Evolutionary conservation across 2,113 vertebrate genomes (phyloP).

Genomic region (Chlamydotis undulata): DNA sequence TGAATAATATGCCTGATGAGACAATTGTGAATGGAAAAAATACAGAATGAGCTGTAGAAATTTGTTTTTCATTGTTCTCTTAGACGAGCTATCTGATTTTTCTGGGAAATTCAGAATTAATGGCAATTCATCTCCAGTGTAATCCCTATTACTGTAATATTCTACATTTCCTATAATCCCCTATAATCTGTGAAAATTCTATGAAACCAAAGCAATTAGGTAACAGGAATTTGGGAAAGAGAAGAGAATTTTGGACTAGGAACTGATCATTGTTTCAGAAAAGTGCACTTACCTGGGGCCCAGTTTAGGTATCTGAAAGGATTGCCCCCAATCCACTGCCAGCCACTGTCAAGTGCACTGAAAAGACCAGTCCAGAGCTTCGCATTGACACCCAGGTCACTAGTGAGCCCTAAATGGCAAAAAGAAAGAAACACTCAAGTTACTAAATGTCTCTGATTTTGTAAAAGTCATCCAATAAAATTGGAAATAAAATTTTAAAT

Average conservation of each 20-base stretch:
- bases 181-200: neutral
- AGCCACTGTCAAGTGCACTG: slow-evolving; percentile 84
- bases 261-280: neutral
- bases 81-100: neutral
- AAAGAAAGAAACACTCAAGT: neutral
- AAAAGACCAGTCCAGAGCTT: slow-evolving; percentile 92
- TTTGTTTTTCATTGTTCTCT: neutral
- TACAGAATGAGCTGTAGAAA: neutral
- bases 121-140: neutral
- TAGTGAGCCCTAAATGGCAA: slow-evolving; percentile 78
- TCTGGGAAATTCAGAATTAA: neutral
- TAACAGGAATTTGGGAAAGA: neutral
- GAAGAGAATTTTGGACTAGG: neutral
- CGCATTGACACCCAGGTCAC: slow-evolving; percentile 49
- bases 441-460: neutral
- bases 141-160: neutral
- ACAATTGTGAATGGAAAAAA: neutral
- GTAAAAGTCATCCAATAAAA: neutral
- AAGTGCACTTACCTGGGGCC: slow-evolving; percentile 84
- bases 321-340: slow-evolving; percentile 87
- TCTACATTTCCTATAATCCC: neutral
- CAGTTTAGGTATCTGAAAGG: slow-evolving; percentile 95
- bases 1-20: neutral
- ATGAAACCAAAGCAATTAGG: neutral
- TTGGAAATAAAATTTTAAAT: neutral